Evolutionary conservation across 2,113 vertebrate species (phyloP), one percentile per base, ranked within the genome.

Genomic region (Cyanoramphus novaezelandiae): DNA sequence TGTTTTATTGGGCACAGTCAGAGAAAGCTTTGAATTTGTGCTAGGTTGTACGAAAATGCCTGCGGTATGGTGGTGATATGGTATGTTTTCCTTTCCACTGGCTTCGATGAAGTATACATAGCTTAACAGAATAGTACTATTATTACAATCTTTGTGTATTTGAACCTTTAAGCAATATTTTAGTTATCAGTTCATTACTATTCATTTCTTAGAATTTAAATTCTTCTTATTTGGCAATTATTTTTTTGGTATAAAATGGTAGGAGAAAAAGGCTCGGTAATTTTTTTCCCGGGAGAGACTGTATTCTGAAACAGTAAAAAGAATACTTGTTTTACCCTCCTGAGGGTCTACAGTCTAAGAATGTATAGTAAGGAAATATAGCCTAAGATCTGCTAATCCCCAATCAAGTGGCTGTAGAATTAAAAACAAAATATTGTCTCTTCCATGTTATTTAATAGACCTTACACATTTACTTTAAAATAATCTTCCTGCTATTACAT

Each of bases 11-110:
- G 77, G 89, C 97, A 95, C 97, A 97, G 97, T 98, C 97, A 96
- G 94, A 97, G 97, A 98, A 97, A 98, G 97, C 96, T 98, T 97
- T 97, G 96, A 93, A 85, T 97, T 98, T 98, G 95, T 97, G 97
- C 95, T 98, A 97, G 97, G 97, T 92, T 98, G 96, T 97, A 98
- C 95, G 98, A 98, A 98, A 97, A 96, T 97, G 98, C 97, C 98
- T 97, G 97, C 94, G 97, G 98, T 98, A 98, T 98, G 97, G 97
- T 98, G 98, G 98, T 97, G 96, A 98, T 97, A 97, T 98, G 97
- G 95, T 97, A 93, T 71, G 90, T 72, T 96, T 98, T 96, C 96
- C 92, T 97, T 96, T 96, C 90, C 67, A 57, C 93, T 96, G 94
- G 94, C 90, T 96, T 97, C 75, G 29, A 70, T 96, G 95, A 96